Conservation (phyloP, 1,140 invertebrate genomes). For the Epicauta chinensis region DNA sequence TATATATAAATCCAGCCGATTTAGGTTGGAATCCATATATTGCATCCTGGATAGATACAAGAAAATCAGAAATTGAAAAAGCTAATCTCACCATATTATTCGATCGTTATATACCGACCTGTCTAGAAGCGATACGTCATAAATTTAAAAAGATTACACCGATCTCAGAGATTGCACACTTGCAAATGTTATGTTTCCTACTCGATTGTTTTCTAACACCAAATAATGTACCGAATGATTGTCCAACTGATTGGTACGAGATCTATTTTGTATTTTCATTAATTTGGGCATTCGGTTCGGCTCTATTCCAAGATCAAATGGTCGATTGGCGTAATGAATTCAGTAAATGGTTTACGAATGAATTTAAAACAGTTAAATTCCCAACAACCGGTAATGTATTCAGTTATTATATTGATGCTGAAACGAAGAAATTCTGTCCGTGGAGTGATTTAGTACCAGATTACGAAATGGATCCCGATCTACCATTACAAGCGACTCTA, state of each 20-base stretch:
- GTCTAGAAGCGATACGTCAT: conserved; percentile 68
- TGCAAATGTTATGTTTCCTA: conserved; percentile 85
- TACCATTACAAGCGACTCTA: conserved; percentile 68
- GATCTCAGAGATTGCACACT: conserved; percentile 83
- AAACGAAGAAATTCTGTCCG: conserved; percentile 76
- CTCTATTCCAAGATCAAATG: conserved; percentile 81
- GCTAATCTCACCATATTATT: conserved; percentile 82
- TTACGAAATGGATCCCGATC: conserved; percentile 79
- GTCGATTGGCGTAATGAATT: conserved; percentile 89
- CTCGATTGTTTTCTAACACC: conserved; percentile 80
- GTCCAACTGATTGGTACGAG: conserved; percentile 90
- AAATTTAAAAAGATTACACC: conserved; percentile 90
- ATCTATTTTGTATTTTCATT: conserved; percentile 87
- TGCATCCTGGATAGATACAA: conserved; percentile 86
- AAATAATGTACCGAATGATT: conserved; percentile 74
- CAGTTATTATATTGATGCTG: conserved; percentile 81
- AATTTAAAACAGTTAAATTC: conserved; percentile 89
- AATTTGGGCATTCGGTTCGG: conserved; percentile 92
- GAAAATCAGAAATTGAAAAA: conserved; percentile 62
- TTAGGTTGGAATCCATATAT: conserved; percentile 96
- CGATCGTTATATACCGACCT: conserved; percentile 89
- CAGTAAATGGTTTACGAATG: conserved; percentile 85
- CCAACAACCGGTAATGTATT: conserved; percentile 78
- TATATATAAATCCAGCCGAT: conserved; percentile 89
- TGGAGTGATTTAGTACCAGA: conserved; percentile 74